phyloP scores from a whole-genome alignment of 1,140 invertebrate genomes.

The Papilio glaucus region DNA sequence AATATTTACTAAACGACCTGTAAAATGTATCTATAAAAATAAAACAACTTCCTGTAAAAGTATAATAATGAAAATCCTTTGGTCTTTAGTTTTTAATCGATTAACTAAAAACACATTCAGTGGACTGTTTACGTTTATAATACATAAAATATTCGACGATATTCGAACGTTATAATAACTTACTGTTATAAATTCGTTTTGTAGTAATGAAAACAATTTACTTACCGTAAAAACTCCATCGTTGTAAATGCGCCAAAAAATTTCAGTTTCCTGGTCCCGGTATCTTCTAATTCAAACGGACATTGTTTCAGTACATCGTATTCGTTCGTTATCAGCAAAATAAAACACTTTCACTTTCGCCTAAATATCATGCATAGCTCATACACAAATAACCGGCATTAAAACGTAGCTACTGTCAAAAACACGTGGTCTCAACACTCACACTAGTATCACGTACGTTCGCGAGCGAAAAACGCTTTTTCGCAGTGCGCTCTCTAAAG shows the following conservation, averaged over 20 bases:
- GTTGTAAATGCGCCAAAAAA: conserved; percentile 14
- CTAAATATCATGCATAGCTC: conserved; percentile 31
- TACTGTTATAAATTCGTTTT: neutral
- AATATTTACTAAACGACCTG: neutral
- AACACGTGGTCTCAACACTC: conserved; percentile 66
- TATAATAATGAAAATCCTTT: neutral
- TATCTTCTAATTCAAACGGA: conserved; percentile 25
- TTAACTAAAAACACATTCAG: neutral
- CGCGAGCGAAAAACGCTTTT: conserved; percentile 61
- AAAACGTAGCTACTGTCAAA: conserved; percentile 68
- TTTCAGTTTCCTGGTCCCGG: neutral
- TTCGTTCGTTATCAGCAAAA: conserved; percentile 36
- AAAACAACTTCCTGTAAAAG: neutral
- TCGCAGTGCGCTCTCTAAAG: conserved; percentile 61
- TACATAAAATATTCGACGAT: neutral
- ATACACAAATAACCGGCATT: conserved; percentile 60
- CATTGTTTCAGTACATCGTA: conserved; percentile 32
- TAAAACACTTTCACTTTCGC: conserved; percentile 40
- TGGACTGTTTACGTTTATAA: neutral
- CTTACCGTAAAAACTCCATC: conserved; percentile 33
- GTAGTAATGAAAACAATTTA: neutral
- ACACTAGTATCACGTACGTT: conserved; percentile 52
- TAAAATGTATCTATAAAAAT: neutral
- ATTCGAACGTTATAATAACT: neutral
- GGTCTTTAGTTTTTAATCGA: neutral